Base-by-base conservation (phyloP, 1,140 invertebrate species). In the Trachelipus rathkii region DNA sequence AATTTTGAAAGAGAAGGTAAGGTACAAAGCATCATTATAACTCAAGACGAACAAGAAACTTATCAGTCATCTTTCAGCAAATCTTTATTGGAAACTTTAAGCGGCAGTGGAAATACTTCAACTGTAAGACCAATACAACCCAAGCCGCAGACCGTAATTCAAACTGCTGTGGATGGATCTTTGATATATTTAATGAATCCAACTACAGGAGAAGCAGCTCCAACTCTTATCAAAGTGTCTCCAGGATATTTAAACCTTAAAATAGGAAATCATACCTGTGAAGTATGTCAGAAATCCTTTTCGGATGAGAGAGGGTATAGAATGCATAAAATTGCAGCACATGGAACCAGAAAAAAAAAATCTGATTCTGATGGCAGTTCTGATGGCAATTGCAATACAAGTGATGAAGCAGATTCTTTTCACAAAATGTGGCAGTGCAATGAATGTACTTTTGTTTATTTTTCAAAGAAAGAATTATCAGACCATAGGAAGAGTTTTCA, bases 181-280 rank as follows among this genome's bases (percentile, higher is more conserved):
- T 73, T 77, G 72, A 66, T 77, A 2, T 73, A 73, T 44, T 50
- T 77, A 15, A 73, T 77, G 72, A 77, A 73, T 24, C 76, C 76
- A 19, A 73, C 71, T 43, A 66, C 67, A 5, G 60, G 50, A 4
- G 76, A 77, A 19, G 60, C 72, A 9, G 46, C 76, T 2, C 76
- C 76, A 13, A 73, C 76, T 11, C 50, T 77, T 8, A 68, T 77
- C 21, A 77, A 68, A 46, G 71, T 77, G 4, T 73, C 76, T 0
- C 76, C 76, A n/a, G 76, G 76, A 23, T 77, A 77, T 71, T n/a
- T 76, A 50, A 76, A 66, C 43, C 75, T 76, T 21, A 76, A n/a
- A 72, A 69, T 69, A 44, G 70, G 69, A 21, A 68, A 46, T 50
- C 43, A 76, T 44, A 60, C 75, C 13, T 76, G n/a, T n/a, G n/a